Percentiles rank a stretch among this genome's conserved stretches.
phyloP scores from a whole-genome alignment of 2,888 invertebrate species.

The Tipula vernalis region DNA sequence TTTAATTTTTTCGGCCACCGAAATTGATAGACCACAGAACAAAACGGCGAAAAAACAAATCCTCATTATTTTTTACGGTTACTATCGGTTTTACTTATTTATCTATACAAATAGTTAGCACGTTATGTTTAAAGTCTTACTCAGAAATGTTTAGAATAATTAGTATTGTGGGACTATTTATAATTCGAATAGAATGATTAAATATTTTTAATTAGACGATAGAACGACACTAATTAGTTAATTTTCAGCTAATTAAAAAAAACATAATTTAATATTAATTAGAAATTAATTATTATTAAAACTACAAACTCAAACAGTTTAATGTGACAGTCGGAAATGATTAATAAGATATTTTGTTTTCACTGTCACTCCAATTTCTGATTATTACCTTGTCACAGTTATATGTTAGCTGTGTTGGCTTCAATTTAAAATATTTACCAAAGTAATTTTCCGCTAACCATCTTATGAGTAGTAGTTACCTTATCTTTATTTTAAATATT shows the following conservation, averaged over 20 bases:
- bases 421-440: too few species aligned
- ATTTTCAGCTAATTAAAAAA: not conserved
- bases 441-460: too few species aligned
- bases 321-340: not conserved
- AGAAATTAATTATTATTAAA: too few species aligned
- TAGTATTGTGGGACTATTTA: not conserved
- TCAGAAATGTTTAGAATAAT: not conserved
- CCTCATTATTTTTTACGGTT: not conserved
- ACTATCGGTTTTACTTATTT: too few species aligned
- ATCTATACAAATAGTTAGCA: not conserved
- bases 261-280: too few species aligned
- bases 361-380: not conserved
- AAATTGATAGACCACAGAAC: constrained; percentile 13
- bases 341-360: not conserved
- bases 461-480: too few species aligned
- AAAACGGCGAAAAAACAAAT: constrained; percentile 11
- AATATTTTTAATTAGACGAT: not conserved
- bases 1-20: constrained; percentile 23
- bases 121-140: not conserved
- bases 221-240: not conserved
- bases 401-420: too few species aligned
- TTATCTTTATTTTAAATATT: too few species aligned
- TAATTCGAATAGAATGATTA: not conserved
- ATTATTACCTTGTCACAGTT: too few species aligned
- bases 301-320: not conserved